These are phyloP conservation scores for Biston stratarius DNA, from an alignment of 2,888 invertebrate species.

Conservation along the genomic window DNA sequence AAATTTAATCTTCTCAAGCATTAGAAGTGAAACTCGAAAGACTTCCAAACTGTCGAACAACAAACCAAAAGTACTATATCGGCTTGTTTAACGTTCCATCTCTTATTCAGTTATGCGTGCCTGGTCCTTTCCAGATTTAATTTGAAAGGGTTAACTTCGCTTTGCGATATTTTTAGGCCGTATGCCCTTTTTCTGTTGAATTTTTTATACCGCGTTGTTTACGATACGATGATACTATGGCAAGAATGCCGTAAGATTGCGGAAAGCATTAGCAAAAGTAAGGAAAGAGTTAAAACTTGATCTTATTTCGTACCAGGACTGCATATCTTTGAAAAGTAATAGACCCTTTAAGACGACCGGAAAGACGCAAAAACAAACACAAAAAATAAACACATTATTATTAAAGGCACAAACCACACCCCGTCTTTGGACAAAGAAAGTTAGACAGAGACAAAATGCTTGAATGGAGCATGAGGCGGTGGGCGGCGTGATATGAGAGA, in stretches of 20 bases:
- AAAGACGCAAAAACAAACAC: conserved; percentile 21
- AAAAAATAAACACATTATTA: conserved; percentile 31
- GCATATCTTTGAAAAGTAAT: conserved; percentile 35
- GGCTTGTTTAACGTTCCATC: conserved; percentile 55
- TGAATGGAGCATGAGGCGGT: conserved; percentile 15
- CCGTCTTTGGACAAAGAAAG: conserved; percentile 14
- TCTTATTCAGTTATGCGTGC: conserved; percentile 54
- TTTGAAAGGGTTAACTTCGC: conserved; percentile 55
- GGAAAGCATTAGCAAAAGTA: conserved; percentile 37
- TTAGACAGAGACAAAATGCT: conserved; percentile 19
- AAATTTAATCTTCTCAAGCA: not conserved
- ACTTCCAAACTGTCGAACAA: conserved; percentile 32
- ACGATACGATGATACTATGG: not conserved
- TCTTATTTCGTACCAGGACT: conserved; percentile 42
- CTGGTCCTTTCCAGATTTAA: conserved; percentile 58
- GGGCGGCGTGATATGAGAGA: conserved; percentile 16
- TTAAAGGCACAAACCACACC: conserved; percentile 13
- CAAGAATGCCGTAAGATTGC: conserved; percentile 23
- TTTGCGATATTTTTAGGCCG: conserved; percentile 41
- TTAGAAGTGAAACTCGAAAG: not conserved
- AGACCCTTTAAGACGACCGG: conserved; percentile 27
- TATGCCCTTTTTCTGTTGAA: conserved; percentile 25
- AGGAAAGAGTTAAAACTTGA: conserved; percentile 47
- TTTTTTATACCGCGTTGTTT: conserved; percentile 5
- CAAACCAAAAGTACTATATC: conserved; percentile 37